A percentile compares a stretch with the other conserved stretches of the same genome.
Conservation (phyloP, 1,140 invertebrate species). For the Cherax quadricarinatus region DNA sequence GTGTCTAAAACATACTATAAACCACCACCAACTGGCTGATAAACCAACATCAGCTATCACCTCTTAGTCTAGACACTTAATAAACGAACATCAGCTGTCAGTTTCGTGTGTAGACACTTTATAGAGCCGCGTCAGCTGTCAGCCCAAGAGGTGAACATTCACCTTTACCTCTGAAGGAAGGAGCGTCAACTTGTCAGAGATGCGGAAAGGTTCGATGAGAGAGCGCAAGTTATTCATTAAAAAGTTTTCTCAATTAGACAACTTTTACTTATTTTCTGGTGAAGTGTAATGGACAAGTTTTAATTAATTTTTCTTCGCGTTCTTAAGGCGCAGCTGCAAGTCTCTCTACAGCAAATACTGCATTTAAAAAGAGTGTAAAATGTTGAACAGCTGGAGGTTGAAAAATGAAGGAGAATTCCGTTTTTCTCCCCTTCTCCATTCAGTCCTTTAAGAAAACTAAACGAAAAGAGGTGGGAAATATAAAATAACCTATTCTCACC, state of each 20-base stretch:
- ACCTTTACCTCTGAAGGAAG: background rate
- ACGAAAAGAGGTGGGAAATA: slow-evolving; percentile 48
- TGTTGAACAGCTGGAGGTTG: background rate
- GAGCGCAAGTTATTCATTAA: slow-evolving; percentile 67
- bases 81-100: too few relatives aligned
- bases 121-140: background rate
- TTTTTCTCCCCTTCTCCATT: background rate
- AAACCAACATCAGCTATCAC: too few relatives aligned
- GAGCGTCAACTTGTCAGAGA: slow-evolving; percentile 60
- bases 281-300: slow-evolving; percentile 68
- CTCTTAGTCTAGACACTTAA: too few relatives aligned
- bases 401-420: background rate
- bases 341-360: slow-evolving; percentile 5
- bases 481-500: slow-evolving; percentile 54
- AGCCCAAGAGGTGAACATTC: background rate
- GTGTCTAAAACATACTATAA: too few relatives aligned
- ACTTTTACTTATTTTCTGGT: slow-evolving; percentile 70
- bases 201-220: slow-evolving; percentile 62
- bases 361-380: background rate
- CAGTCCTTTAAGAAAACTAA: slow-evolving; percentile 37
- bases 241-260: slow-evolving; percentile 70
- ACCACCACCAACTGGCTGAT: too few relatives aligned
- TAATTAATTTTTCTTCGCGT: slow-evolving; percentile 66
- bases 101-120: too few relatives aligned
- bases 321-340: slow-evolving; percentile 22